Evolutionary conservation across 2,888 invertebrate genomes (phyloP).

Genomic region (Elmis aenea): DNA sequence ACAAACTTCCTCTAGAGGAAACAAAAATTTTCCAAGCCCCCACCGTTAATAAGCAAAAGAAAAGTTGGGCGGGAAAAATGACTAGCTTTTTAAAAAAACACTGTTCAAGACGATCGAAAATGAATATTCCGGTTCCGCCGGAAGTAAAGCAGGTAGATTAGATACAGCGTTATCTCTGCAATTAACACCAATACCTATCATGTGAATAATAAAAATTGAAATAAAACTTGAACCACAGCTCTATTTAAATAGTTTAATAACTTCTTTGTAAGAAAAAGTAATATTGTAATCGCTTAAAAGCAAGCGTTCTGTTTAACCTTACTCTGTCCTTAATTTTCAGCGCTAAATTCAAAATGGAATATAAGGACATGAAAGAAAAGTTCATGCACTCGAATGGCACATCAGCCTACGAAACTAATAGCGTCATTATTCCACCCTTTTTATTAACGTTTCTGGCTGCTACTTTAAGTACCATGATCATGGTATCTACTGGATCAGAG

Average conservation of each 20-base stretch:
- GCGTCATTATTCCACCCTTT: constrained; percentile 38
- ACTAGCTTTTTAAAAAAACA: constrained; percentile 35
- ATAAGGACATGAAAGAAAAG: constrained; percentile 2
- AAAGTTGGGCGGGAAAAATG: constrained; percentile 36
- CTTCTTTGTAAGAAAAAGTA: no score
- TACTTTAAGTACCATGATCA: constrained; percentile 30
- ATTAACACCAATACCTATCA: no score
- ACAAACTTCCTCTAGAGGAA: no score
- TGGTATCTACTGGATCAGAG: constrained; percentile 8
- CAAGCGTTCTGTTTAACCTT: no score
- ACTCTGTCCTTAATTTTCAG: constrained; percentile 9
- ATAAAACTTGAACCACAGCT: no score
- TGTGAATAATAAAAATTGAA: no score
- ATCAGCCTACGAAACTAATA: constrained; percentile 49
- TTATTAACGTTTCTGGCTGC: constrained; percentile 36
- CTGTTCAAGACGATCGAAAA: constrained; percentile 22
- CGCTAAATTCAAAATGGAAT: constrained; percentile 6
- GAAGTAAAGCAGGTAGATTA: no score
- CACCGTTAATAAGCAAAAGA: no score
- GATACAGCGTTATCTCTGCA: no score
- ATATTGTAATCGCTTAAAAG: no score
- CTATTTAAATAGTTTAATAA: no score
- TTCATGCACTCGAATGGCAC: constrained; percentile 55
- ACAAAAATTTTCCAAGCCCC: no score
- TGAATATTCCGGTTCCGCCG: background rate